Conservation (phyloP, 2,797 vertebrate species). For the Babyrousa celebensis region DNA sequence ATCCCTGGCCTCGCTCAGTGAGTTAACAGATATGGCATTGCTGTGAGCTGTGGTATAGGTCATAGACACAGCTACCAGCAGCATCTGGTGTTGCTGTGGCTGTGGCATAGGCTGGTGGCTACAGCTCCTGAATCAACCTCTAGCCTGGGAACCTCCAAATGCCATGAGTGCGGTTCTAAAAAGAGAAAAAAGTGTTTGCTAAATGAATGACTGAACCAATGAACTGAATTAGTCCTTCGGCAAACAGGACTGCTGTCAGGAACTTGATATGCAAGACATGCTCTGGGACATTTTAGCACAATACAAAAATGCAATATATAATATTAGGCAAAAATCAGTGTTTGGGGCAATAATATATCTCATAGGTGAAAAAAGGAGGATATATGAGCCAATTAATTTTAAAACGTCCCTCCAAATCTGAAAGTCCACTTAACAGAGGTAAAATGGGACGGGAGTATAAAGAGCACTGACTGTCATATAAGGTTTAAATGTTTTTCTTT, state of each 20-base stretch:
- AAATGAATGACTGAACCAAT: not conserved
- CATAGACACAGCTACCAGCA: too few species aligned
- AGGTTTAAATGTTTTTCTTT: not conserved
- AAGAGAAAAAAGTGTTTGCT: not conserved
- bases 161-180: too few species aligned
- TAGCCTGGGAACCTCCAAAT: too few species aligned
- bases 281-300: not conserved
- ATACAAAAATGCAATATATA: not conserved
- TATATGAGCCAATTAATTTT: not conserved
- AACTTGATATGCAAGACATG: not conserved
- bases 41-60: too few species aligned
- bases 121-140: too few species aligned
- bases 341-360: not conserved
- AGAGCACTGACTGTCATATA: not conserved
- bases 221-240: slow-evolving; percentile 20
- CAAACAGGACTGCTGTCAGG: not conserved
- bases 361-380: not conserved
- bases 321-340: not conserved
- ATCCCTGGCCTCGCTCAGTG: too few species aligned
- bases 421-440: slow-evolving; percentile 14
- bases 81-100: too few species aligned
- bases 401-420: slow-evolving; percentile 33
- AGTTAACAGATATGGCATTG: too few species aligned
- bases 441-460: not conserved
- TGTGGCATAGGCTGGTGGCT: too few species aligned